These are phyloP conservation scores for Drosophila kanapiae DNA, from an alignment of 1,140 invertebrate genomes.

Conservation along the genomic window DNA sequence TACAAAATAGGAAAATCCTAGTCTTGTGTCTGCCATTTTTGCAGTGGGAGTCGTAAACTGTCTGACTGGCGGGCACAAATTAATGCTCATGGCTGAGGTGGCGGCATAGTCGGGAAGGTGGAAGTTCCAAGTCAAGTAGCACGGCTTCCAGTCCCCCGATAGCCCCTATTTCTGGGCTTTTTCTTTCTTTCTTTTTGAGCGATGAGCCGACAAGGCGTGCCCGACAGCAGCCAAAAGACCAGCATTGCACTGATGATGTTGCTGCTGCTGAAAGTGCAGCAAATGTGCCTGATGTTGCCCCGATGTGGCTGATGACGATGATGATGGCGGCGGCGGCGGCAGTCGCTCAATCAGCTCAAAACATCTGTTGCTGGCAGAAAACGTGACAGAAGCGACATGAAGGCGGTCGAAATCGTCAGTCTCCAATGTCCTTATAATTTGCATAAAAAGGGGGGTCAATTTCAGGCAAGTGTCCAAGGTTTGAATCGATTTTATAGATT, in stretches of 20 bases:
- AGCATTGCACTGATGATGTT: conserved; percentile 34
- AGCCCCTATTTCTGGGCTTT: conserved; percentile 6
- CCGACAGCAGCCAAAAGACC: conserved; percentile 54
- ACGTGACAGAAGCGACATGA: conserved; percentile 60
- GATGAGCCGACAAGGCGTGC: conserved; percentile 64
- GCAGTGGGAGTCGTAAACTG: conserved; percentile 73
- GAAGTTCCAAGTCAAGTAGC: conserved; percentile 71
- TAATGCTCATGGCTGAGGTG: conserved; percentile 65
- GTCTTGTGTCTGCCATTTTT: conserved; percentile 45
- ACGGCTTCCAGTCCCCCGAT: conserved; percentile 16
- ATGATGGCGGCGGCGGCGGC: conserved; percentile 26
- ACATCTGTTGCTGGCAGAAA: conserved; percentile 70
- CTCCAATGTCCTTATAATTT: conserved; percentile 54
- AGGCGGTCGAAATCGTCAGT: conserved; percentile 52
- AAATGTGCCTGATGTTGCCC: conserved; percentile 19
- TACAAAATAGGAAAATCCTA: conserved; percentile 24
- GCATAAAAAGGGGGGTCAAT: conserved; percentile 15
- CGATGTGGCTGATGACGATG: conserved; percentile 36
- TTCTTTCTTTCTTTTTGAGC: conserved; percentile 11
- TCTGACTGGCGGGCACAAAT: conserved; percentile 74
- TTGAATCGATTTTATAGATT: background rate
- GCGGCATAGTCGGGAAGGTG: conserved; percentile 49
- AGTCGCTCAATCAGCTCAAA: conserved; percentile 72
- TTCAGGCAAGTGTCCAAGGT: background rate
- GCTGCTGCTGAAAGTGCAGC: conserved; percentile 21